Evolutionary conservation across 2,797 vertebrate genomes (phyloP), one percentile per base, ranked within the genome.

Genomic region (Crossoptilon crossoptilon): DNA sequence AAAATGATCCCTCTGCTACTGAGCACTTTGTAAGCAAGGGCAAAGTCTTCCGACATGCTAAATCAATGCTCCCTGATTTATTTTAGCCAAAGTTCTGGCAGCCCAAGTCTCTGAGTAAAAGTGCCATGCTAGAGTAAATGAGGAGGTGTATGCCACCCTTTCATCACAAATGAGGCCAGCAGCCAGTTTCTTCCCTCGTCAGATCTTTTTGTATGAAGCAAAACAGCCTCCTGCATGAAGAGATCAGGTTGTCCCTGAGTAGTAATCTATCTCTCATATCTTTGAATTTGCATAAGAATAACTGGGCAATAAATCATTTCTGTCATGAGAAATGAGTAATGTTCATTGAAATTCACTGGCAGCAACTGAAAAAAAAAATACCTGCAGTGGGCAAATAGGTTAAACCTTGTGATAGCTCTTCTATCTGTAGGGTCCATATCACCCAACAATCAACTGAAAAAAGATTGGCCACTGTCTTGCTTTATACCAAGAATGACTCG

Each of bases 221-320:
- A 73, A 93, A 43, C 39, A 70, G 35, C 24, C 21, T 88, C 29
- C 48, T 35, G 51, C 43, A 56, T 1, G 3, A 64, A 81, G 43
- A 70, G 13, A 53, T 82, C 69, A 39, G 9, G 17, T 85, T 73
- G 24, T 48, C 51, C 33, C 71, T 43, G 14, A 74, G 49, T 27
- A 84, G 43, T 22, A 39, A 84, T 68, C 51, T 78, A 4, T 21
- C 7, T 37, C 49, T 78, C 48, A 16, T 48, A 73, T 75, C 64
- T 91, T 88, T 67, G 33, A 64, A 84, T 71, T 91, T 68, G 66
- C 79, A 75, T 80, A 83, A 82, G 10, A 91, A 91, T 89, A 64
- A 2, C 0, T 4, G 0, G 6, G 23, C 44, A 85, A 92, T 92
- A 87, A 92, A 92, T 81, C 0, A 90, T 84, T 93, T 93, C 49